A percentile compares a stretch with the other conserved stretches of the same genome.
These are phyloP conservation scores for Oligia strigilis DNA, from an alignment of 2,888 invertebrate genomes.

Conservation along the genomic window DNA sequence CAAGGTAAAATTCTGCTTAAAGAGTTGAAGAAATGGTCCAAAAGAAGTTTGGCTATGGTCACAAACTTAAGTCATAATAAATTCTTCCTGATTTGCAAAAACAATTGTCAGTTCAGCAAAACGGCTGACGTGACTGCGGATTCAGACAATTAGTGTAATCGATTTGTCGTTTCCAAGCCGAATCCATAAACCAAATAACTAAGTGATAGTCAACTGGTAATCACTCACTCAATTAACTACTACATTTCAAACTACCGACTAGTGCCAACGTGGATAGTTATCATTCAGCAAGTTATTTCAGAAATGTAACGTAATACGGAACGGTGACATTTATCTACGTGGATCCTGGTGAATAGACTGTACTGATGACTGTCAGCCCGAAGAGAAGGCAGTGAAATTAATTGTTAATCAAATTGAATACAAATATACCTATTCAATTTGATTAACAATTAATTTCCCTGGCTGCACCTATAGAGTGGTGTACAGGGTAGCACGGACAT, in stretches of 20 bases:
- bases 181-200: not conserved
- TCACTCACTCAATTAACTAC: not conserved
- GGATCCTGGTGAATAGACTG: not conserved
- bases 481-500: too few species aligned
- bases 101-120: not conserved
- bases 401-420: too few species aligned
- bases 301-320: not conserved
- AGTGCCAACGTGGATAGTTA: not conserved
- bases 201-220: constrained; percentile 1
- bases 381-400: not conserved
- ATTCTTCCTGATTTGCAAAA: too few species aligned
- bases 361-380: not conserved
- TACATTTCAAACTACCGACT: not conserved
- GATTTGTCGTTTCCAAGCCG: not conserved
- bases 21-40: too few species aligned
- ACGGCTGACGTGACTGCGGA: not conserved
- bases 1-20: too few species aligned
- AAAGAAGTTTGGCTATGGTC: too few species aligned
- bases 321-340: not conserved
- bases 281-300: not conserved
- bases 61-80: too few species aligned
- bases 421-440: too few species aligned
- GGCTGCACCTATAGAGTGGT: not conserved
- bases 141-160: not conserved
- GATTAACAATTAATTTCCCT: not conserved